Conservation (phyloP, 2,113 vertebrate species). For the Engystomops pustulosus region DNA sequence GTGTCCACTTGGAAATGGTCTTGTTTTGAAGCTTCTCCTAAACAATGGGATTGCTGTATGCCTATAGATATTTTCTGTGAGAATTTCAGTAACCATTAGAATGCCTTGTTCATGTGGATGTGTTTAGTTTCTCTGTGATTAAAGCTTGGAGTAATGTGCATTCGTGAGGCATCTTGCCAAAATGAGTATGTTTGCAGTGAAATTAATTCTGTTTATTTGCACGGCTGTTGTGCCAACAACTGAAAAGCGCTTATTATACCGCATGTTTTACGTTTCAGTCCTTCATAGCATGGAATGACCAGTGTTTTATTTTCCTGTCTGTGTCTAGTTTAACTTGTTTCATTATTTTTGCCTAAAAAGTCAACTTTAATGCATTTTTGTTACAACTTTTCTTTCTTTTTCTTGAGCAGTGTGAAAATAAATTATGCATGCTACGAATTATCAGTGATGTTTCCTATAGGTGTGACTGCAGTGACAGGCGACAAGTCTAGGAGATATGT, state of each 20-base stretch:
- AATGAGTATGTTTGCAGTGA: constrained; percentile 9
- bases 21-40: constrained; percentile 32
- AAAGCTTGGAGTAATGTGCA: constrained; percentile 16
- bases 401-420: background rate
- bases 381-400: background rate
- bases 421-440: background rate
- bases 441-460: background rate
- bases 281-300: constrained; percentile 39
- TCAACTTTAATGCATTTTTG: background rate
- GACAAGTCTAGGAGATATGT: no score
- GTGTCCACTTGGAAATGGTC: constrained; percentile 28
- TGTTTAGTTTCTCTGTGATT: background rate
- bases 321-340: background rate
- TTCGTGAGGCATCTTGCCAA: background rate
- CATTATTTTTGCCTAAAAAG: background rate
- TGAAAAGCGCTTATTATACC: constrained; percentile 12
- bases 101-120: background rate
- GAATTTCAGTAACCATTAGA: background rate
- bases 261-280: constrained; percentile 36
- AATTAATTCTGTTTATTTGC: constrained; percentile 40
- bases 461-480: background rate
- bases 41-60: constrained; percentile 49
- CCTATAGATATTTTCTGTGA: background rate
- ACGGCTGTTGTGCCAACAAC: constrained; percentile 30
- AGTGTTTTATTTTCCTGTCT: background rate